phyloP scores from a whole-genome alignment of 2,888 invertebrate species.

The Enchytraeus crypticus region DNA sequence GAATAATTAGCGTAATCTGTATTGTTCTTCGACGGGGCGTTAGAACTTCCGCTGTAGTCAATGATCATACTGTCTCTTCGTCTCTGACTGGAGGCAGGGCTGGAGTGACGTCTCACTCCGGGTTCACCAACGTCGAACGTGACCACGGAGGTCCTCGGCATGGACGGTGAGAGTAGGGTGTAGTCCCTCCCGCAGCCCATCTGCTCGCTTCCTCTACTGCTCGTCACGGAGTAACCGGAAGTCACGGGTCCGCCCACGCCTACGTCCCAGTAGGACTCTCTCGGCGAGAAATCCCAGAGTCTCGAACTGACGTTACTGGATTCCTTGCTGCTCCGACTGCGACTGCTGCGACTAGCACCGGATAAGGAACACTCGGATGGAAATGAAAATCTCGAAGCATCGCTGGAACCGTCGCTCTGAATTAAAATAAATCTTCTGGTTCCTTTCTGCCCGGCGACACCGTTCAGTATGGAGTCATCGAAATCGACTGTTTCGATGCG shows the following conservation, averaged over 20 bases:
- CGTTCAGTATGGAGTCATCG: slow-evolving; percentile 15
- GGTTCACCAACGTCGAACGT: slow-evolving; percentile 24
- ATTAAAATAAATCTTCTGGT: slow-evolving; percentile 17
- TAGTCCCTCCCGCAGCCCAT: neutral
- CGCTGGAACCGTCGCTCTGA: slow-evolving; percentile 22
- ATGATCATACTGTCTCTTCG: slow-evolving; percentile 19
- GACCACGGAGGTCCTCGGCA: slow-evolving; percentile 23
- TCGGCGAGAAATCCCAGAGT: slow-evolving; percentile 25
- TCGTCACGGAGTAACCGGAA: slow-evolving; percentile 3
- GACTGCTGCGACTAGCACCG: slow-evolving; percentile 20
- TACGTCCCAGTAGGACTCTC: slow-evolving; percentile 29
- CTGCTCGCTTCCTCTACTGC: slow-evolving; percentile 4
- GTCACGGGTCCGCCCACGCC: slow-evolving; percentile 15
- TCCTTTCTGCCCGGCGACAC: slow-evolving; percentile 10
- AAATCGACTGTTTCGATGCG: slow-evolving; percentile 27
- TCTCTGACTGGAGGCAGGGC: slow-evolving; percentile 21
- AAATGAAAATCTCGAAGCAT: slow-evolving; percentile 23
- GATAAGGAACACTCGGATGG: slow-evolving; percentile 26
- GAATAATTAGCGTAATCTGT: neutral
- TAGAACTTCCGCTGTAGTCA: neutral
- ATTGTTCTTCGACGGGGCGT: neutral
- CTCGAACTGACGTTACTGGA: slow-evolving; percentile 26
- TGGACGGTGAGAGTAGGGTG: slow-evolving; percentile 17
- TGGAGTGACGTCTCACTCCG: slow-evolving; percentile 22
- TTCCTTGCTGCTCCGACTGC: slow-evolving; percentile 24